A percentile compares a stretch with the other conserved stretches of the same genome.
phyloP scores from a whole-genome alignment of 2,113 vertebrate genomes.

The Hystrix cristata region DNA sequence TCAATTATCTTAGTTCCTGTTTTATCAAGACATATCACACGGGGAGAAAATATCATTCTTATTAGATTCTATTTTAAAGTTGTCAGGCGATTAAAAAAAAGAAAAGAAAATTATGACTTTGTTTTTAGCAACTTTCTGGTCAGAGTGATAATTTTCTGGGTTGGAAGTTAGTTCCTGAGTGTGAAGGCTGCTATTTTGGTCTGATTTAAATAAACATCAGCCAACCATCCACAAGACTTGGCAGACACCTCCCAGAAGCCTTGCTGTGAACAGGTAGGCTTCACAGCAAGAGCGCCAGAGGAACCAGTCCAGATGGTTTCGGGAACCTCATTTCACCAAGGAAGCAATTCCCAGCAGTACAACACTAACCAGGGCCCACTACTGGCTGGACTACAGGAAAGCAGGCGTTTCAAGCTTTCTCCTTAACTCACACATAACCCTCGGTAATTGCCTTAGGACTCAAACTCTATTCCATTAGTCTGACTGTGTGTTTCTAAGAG shows the following conservation, averaged over 20 bases:
- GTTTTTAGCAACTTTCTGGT: constrained; percentile 62
- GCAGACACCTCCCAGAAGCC: neutral
- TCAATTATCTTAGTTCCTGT: constrained; percentile 31
- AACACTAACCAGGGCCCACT: neutral
- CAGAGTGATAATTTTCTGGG: constrained; percentile 55
- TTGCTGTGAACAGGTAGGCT: neutral
- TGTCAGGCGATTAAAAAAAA: constrained; percentile 17
- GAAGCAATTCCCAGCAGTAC: neutral
- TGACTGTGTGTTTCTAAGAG: neutral
- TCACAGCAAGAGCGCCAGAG: neutral
- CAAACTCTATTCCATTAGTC: neutral
- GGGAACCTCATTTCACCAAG: constrained; percentile 22
- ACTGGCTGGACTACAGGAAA: neutral
- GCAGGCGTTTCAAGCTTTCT: neutral
- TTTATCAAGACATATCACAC: constrained; percentile 38
- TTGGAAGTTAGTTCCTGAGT: constrained; percentile 5
- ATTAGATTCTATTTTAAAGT: constrained; percentile 67
- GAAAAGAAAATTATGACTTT: constrained; percentile 8
- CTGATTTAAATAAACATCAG: neutral
- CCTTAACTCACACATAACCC: neutral
- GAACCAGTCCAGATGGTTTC: neutral
- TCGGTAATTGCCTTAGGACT: neutral
- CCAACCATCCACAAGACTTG: neutral
- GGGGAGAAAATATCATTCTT: constrained; percentile 18
- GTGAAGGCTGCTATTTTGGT: neutral